Base-by-base conservation (phyloP, 1,140 invertebrate genomes). In the Adelges cooleyi region DNA sequence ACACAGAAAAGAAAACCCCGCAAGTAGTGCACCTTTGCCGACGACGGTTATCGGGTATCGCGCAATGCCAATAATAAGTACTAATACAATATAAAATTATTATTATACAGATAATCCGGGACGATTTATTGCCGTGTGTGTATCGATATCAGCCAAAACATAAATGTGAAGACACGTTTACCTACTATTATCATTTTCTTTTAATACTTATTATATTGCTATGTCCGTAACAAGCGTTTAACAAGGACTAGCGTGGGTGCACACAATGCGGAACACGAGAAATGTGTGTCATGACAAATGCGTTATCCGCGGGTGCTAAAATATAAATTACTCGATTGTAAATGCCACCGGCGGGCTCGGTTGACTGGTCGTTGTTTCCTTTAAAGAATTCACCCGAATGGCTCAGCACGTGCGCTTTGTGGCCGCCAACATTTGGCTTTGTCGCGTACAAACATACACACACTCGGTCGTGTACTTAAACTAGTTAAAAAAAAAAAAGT, bases 361-460 rank as follows among this genome's bases (percentile, higher is more conserved):
- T n/a, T n/a, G n/a, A n/a, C n/a, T n/a, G n/a, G n/a, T n/a, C n/a
- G 42, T 48, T 9, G 42, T 48, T 62, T 18, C n/a, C 36, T 59
- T 23, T 59, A 59, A 59, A 59, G 54, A 59, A 59, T 62, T 62
- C 42, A 17, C 1, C 42, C 56, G 56, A 62, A 62, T 48, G 56
- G 56, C 56, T 33, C 56, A 62, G 56, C 56, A 62, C 56, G 56
- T 62, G 56, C 56, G 40, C 56, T 62, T 62, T 62, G 56, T 62
- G 42, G 42, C 56, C 42, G 56, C 56, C 10, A 48, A 62, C 33
- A 48, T 20, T 20, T 3, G 18, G 10, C 15, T 22, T 54, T 40
- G 52, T 40, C 27, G 0, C 13, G 33, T 29, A 17, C 2, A 52
- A 6, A 4, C 18, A 29, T 51, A 51, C n/a, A n/a, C n/a, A n/a